Base-by-base conservation (phyloP, 1,140 invertebrate genomes). In the Oppia nitens region DNA sequence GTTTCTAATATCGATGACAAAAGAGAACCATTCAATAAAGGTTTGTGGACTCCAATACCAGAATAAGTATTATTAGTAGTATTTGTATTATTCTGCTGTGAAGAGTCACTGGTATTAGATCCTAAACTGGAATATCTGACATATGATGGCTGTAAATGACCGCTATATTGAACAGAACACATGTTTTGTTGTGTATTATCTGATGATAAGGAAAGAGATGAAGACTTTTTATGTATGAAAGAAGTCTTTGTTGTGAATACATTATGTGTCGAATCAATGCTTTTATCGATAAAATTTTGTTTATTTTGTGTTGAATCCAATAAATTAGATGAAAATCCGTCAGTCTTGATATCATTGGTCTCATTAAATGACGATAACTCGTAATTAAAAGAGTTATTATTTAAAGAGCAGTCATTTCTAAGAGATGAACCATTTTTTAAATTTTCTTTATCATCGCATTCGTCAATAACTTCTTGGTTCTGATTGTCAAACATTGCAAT, bases 1-100 rank as follows among this genome's bases (percentile, higher is more conserved):
- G 87, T 84, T 68, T 89, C 87, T 61, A 85, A 79, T 56, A 85
- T 66, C 60, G 79, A 77, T 2, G 66, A 66, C 9, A 28, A 21
- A 47, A 56, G 32, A 47, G 26, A 3, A 14, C 20, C 45, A 29
- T 20, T 21, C n/a, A 47, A 11, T 12, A 29, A 47, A 11, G 17
- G 54, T 9, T 29, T 25, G n/a, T 54, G 28, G 21, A 20, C 27
- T 17, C 24, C 45, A 49, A 20, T n/a, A 28, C 14, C 48, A 32
- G 20, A 23, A 6, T 4, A 20, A 32, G 54, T 47, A 23, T 20
- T 56, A 14, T 3, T n/a, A 14, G 4, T 56, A 17, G 24, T 24
- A 4, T 4, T 49, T 4, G 14, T n/a, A 11, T 48, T 23, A 47
- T 20, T 51, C 11, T 11, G 23, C 20, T 4, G 26, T 23, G 11